Evolutionary conservation across 2,113 vertebrate genomes (phyloP), one percentile per base, ranked within the genome.

Genomic region (Helogale parvula): DNA sequence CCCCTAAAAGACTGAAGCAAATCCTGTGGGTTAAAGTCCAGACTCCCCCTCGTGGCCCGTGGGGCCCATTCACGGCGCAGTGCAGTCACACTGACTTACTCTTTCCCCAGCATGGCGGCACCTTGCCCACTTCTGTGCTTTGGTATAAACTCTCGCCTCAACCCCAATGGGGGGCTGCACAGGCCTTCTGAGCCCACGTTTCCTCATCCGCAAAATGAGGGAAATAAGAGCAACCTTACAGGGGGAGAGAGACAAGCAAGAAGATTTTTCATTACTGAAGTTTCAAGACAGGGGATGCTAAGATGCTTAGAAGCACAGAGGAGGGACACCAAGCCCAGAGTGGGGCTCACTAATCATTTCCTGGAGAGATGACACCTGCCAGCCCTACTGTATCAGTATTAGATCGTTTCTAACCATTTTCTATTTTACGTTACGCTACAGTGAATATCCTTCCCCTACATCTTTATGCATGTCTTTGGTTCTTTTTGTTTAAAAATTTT

Each of bases 231-330:
- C 31, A 85, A 54, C 38, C 27, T 69, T n/a, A 71, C 10, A 7
- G 21, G 45, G 29, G 21, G 25, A 68, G 54, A 35, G 2, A 72
- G 10, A 76, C 74, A 33, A 13, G 12, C 11, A 16, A 60, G 50
- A 5, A 69, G 33, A 33, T 14, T 16, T 25, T 17, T 79, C 60
- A 8, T 65, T n/a, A 25, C 41, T 19, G 35, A 79, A 31, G 5
- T 68, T 87, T 88, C 74, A 38, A 54, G 52, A 88, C 15, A 87
- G 13, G 29, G 33, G 15, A 10, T 82, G 47, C n/a, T 69, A n/a
- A 79, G 57, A 33, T 88, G 38, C 45, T 93, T 16, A 54, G 54
- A 72, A 93, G 41, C 90, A 80, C 52, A n/a, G 68, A 72, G n/a
- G 45, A 77, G 19, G 27, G 63, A 33, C 52, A 57, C 33, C 38